Percentiles rank a stretch among this genome's conserved stretches.
These are phyloP conservation scores for Sclerurus mexicanus DNA, from an alignment of 2,113 vertebrate genomes.

Conservation along the genomic window DNA sequence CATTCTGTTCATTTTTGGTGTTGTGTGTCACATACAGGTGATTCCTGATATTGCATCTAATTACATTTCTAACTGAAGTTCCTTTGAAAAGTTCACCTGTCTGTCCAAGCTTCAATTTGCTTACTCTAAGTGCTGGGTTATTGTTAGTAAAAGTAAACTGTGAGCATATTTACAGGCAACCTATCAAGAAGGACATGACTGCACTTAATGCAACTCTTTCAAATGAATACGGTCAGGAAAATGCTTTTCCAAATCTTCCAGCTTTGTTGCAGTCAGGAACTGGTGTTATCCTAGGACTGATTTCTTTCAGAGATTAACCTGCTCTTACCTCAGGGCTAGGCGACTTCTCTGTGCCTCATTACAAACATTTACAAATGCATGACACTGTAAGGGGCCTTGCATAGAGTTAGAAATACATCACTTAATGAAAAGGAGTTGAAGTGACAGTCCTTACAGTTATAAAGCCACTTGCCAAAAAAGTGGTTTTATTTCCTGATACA, in stretches of 20 bases:
- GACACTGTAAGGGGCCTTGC: neutral
- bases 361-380: neutral
- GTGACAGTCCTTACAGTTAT: neutral
- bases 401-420: neutral
- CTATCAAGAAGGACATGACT: neutral
- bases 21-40: neutral
- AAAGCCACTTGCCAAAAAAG: neutral
- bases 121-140: neutral
- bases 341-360: neutral
- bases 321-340: neutral
- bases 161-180: neutral
- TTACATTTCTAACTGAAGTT: neutral
- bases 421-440: neutral
- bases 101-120: neutral
- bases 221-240: neutral
- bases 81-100: neutral
- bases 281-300: neutral
- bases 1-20: neutral
- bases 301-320: neutral
- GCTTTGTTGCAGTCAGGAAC: neutral
- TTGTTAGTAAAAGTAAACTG: neutral
- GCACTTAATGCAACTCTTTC: neutral
- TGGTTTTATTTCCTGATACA: neutral
- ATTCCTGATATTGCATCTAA: neutral
- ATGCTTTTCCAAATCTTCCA: neutral